Evolutionary conservation across 2,888 invertebrate species (phyloP).

Genomic region (Melinaea marsaeus): DNA sequence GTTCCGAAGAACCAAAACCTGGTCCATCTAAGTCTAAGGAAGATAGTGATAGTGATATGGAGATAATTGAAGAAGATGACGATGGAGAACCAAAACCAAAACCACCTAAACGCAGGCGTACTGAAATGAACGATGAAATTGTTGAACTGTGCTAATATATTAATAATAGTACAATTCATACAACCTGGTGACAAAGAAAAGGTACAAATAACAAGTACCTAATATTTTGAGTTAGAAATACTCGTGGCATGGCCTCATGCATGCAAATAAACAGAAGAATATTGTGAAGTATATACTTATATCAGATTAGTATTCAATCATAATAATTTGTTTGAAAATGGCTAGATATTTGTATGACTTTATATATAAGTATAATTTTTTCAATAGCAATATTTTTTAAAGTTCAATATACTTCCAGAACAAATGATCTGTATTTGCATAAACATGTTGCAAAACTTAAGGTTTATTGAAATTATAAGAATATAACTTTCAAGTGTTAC

Average conservation of each 20-base stretch:
- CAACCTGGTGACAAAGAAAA: no score
- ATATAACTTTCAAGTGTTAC: background rate
- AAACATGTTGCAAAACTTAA: background rate
- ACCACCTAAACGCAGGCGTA: constrained; percentile 66
- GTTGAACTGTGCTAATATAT: constrained; percentile 61
- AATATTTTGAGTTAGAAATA: background rate
- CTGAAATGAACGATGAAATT: constrained; percentile 53
- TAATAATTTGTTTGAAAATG: background rate
- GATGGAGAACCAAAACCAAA: constrained; percentile 54
- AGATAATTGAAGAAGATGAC: constrained; percentile 70
- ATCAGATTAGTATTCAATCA: background rate
- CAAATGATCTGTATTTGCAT: background rate
- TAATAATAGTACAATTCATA: constrained; percentile 1
- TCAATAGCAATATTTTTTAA: background rate
- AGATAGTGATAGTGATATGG: constrained; percentile 72
- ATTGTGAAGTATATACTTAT: background rate
- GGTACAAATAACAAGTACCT: background rate
- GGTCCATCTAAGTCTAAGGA: constrained; percentile 60
- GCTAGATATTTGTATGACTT: background rate
- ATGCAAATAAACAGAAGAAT: background rate
- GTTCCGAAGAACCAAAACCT: constrained; percentile 58
- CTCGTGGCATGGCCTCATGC: background rate
- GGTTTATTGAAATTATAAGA: background rate
- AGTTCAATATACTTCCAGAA: background rate
- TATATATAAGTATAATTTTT: background rate